Evolutionary conservation across 1,140 invertebrate genomes (phyloP), one percentile per base, ranked within the genome.

Genomic region (Globodera rostochiensis): DNA sequence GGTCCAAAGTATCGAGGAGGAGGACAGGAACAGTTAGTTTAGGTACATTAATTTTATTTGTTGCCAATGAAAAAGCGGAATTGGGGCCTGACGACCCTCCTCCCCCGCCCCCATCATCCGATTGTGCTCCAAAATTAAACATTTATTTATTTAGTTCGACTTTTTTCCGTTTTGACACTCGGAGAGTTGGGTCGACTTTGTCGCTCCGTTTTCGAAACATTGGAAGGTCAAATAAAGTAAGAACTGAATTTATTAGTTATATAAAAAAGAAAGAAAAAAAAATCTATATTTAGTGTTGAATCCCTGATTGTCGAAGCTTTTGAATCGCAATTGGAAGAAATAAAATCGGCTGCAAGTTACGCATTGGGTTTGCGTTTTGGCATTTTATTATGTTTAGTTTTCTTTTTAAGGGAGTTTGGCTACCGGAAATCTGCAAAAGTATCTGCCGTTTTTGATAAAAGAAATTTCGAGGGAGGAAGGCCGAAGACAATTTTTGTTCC

Each of bases 301-400:
- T 69, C 80, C 25, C 67, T 84, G 36, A 86, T 87, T 57, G 79
- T 86, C 11, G 77, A 84, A 13, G 77, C 77, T 36, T 87, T 93
- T 87, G 90, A 90, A 47, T 92, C 92, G n/a, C 89, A 90, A 36
- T 91, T 91, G 86, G 93, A 93, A 85, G 93, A 93, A 84, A 91
- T 93, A 0, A 98, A 98, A 91, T 95, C 95, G 0, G 96, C 96
- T 13, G 96, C 97, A 4, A 97, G 96, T 82, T 97, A 98, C 91
- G 95, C 96, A 15, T 91, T 98, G 46, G 57, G 57, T 64, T 6
- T 6, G 57, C 19, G 57, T 64, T 64, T 19, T 64, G 11, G 57
- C 36, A 64, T 19, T 64, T 64, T 64, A 15, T 19, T 15, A 1
- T 53, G 8, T n/a, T n/a, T 6, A 64, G 6, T 64, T 19, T 64